phyloP scores from a whole-genome alignment of 2,888 invertebrate genomes.

The Synanthedon vespiformis region DNA sequence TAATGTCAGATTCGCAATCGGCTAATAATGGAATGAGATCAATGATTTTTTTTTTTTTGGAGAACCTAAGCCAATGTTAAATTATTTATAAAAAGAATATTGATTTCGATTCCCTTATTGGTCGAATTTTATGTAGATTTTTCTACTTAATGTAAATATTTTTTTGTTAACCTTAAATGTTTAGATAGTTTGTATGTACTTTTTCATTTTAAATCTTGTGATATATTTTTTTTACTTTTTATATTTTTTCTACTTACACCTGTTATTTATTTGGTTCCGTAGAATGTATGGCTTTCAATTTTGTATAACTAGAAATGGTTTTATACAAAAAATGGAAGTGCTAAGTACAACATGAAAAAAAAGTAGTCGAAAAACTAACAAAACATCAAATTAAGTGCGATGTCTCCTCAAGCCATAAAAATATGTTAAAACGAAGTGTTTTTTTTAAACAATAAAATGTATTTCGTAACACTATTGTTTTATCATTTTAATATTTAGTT shows the following conservation, averaged over 20 bases:
- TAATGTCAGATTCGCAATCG: slow-evolving; percentile 14
- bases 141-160: slow-evolving; percentile 24
- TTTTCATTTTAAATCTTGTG: slow-evolving; percentile 16
- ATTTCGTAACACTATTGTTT: slow-evolving; percentile 29
- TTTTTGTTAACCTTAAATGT: slow-evolving; percentile 9
- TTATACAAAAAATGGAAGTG: slow-evolving; percentile 31
- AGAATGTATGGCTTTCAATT: slow-evolving; percentile 20
- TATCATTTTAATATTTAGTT: slow-evolving; percentile 17
- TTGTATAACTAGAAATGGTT: slow-evolving; percentile 24
- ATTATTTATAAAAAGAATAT: neutral
- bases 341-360: slow-evolving; percentile 10
- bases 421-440: slow-evolving; percentile 26
- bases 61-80: neutral
- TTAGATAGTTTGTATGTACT: slow-evolving; percentile 25
- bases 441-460: slow-evolving; percentile 34
- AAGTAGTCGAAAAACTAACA: slow-evolving; percentile 1
- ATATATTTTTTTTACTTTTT: slow-evolving; percentile 1
- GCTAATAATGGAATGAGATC: slow-evolving; percentile 26
- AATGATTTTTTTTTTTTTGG: neutral
- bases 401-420: slow-evolving; percentile 37
- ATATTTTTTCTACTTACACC: slow-evolving; percentile 9
- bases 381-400: slow-evolving; percentile 52
- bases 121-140: slow-evolving; percentile 10
- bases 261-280: slow-evolving; percentile 8
- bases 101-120: slow-evolving; percentile 23